phyloP scores from a whole-genome alignment of 2,113 vertebrate species.

The Agelaius phoeniceus region DNA sequence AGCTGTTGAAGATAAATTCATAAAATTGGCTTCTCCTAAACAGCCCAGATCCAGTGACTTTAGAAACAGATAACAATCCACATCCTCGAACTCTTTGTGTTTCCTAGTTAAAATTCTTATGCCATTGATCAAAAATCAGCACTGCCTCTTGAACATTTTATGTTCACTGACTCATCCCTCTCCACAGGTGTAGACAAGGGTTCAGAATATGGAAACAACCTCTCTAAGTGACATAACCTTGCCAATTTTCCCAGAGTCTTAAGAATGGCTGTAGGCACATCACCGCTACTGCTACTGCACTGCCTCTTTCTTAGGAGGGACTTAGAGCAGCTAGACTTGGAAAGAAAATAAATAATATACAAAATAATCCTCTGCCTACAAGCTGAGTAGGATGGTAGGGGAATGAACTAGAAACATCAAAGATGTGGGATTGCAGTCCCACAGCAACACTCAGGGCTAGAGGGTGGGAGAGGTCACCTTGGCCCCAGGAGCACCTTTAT shows the following conservation, averaged over 20 bases:
- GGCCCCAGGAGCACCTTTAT: background rate
- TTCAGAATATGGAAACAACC: background rate
- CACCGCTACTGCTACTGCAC: rapidly evolving
- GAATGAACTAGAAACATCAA: background rate
- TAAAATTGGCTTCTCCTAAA: background rate
- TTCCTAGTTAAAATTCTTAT: background rate
- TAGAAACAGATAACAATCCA: background rate
- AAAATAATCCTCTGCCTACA: background rate
- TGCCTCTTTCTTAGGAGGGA: background rate
- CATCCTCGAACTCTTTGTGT: background rate
- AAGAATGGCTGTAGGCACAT: background rate
- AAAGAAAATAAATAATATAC: background rate
- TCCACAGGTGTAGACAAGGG: background rate
- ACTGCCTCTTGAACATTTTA: background rate
- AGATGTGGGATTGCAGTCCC: background rate
- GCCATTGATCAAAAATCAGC: background rate
- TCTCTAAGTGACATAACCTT: background rate
- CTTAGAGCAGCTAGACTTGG: background rate
- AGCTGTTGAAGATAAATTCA: background rate
- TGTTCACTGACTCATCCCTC: background rate
- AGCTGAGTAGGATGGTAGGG: background rate
- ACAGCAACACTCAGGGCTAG: rapidly evolving
- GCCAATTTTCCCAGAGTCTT: background rate
- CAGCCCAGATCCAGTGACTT: background rate
- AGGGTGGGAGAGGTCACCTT: background rate